Conservation (phyloP, 2,797 vertebrate genomes). For the Pristis pectinata region DNA sequence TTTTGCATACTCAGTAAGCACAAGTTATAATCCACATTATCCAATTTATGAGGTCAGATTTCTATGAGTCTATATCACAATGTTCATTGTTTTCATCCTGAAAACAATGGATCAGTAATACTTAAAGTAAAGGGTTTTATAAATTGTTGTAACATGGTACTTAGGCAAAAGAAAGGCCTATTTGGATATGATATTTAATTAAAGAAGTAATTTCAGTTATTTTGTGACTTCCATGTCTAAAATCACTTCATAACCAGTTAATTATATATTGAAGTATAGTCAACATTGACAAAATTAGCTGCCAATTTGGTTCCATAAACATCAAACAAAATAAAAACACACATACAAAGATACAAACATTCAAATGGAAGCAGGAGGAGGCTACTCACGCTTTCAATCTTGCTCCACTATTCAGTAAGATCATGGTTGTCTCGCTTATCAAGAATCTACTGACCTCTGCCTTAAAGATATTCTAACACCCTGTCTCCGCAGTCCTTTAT, state of each 20-base stretch:
- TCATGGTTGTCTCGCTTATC: no score
- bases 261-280: no score
- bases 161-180: background rate
- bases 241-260: no score
- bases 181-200: background rate
- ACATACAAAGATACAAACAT: no score
- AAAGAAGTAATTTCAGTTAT: background rate
- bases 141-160: background rate
- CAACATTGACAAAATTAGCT: background rate
- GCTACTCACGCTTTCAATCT: no score
- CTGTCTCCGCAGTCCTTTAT: no score
- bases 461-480: no score
- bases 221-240: no score
- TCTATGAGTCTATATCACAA: background rate
- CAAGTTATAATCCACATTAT: background rate
- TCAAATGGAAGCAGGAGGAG: no score
- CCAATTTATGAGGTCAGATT: background rate
- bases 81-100: background rate
- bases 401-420: no score
- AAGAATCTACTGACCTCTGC: no score
- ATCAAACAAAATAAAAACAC: no score
- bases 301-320: background rate
- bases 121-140: background rate
- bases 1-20: background rate
- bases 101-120: background rate